These are phyloP conservation scores for Drosophila fungiperda DNA, from an alignment of 2,888 invertebrate species.

Conservation along the genomic window DNA sequence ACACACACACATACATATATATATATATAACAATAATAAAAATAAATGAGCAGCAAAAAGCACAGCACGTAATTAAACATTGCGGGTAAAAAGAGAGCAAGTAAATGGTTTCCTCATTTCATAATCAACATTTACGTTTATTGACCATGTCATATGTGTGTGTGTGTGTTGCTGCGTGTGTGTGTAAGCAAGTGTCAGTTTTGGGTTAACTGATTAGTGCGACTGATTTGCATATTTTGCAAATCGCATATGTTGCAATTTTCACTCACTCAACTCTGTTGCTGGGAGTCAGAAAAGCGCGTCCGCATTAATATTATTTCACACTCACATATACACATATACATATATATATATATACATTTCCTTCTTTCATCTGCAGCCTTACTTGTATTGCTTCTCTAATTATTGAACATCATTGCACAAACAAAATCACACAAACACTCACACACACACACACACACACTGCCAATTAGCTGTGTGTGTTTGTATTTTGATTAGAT, in stretches of 20 bases:
- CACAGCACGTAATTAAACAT: conserved; percentile 69
- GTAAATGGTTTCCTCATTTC: conserved; percentile 73
- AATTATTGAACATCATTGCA: conserved; percentile 55
- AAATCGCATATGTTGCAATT: conserved; percentile 29
- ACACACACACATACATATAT: no score
- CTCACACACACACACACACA: not conserved
- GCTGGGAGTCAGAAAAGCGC: conserved; percentile 32
- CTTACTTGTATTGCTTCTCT: conserved; percentile 25
- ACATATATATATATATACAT: conserved; percentile 2
- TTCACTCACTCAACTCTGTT: conserved; percentile 17
- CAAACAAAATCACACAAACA: conserved; percentile 8
- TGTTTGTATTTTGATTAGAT: conserved; percentile 12
- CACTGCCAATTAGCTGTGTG: conserved; percentile 9
- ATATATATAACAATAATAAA: conserved; percentile 45
- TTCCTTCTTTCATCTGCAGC: conserved; percentile 45
- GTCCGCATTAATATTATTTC: conserved; percentile 59
- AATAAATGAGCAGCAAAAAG: conserved; percentile 58
- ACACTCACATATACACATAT: conserved; percentile 11
- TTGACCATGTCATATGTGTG: conserved; percentile 49
- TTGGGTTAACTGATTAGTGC: conserved; percentile 59
- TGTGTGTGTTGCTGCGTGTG: not conserved
- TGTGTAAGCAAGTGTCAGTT: conserved; percentile 11
- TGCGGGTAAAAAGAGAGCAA: conserved; percentile 36
- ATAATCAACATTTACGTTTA: conserved; percentile 67
- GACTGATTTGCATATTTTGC: conserved; percentile 42